Percentiles rank a stretch among this genome's conserved stretches.
Evolutionary conservation across 2,113 vertebrate species (phyloP).

Genomic region (Ornithorhynchus anatinus): DNA sequence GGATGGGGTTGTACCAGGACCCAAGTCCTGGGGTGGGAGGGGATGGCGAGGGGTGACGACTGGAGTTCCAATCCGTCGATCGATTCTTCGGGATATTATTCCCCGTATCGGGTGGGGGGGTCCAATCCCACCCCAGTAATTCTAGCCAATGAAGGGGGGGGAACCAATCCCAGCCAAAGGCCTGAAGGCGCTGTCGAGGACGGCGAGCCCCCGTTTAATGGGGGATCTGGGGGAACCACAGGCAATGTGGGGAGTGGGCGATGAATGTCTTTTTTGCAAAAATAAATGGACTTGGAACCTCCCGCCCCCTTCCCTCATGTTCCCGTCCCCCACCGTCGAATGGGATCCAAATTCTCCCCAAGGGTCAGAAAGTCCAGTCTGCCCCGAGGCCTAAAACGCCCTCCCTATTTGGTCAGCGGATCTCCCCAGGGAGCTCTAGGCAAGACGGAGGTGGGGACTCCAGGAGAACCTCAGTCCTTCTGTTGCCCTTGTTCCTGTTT

Average conservation of each 20-base stretch:
- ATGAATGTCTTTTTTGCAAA: slow-evolving; percentile 14
- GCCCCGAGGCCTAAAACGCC: background rate
- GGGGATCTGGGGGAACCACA: background rate
- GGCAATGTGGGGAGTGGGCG: background rate
- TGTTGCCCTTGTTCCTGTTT: background rate
- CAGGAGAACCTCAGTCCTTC: too few relatives aligned
- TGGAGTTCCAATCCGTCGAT: too few relatives aligned
- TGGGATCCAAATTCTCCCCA: background rate
- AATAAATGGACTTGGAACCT: background rate
- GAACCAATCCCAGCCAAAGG: background rate
- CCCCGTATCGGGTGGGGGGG: too few relatives aligned
- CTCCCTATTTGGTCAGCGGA: background rate
- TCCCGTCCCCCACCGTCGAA: too few relatives aligned
- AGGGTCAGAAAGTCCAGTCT: background rate
- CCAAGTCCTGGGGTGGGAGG: too few relatives aligned
- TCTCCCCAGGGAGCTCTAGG: too few relatives aligned
- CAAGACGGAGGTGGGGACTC: background rate
- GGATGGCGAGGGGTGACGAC: too few relatives aligned
- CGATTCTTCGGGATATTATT: slow-evolving; percentile 1
- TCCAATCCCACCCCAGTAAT: too few relatives aligned
- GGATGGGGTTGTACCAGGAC: slow-evolving; percentile 13
- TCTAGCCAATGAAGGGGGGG: background rate
- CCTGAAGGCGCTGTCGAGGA: background rate
- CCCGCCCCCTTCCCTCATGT: background rate
- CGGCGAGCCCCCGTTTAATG: background rate